phyloP scores from a whole-genome alignment of 2,888 invertebrate species.

The Augochlorella aurata region DNA sequence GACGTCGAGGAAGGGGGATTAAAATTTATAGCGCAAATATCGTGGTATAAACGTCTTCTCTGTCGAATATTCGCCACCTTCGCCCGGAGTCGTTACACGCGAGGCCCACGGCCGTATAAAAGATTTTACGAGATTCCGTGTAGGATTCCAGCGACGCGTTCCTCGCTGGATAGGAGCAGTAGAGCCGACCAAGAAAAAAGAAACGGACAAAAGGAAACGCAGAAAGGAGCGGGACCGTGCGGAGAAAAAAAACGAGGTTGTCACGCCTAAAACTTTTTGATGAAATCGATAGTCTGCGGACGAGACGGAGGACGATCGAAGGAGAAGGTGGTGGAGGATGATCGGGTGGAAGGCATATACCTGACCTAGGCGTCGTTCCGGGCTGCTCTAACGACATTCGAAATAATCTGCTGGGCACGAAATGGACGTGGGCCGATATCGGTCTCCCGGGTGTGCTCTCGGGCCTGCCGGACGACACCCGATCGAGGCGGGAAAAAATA shows the following conservation, averaged over 20 bases:
- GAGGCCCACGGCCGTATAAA: conserved; percentile 38
- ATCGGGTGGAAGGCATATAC: conserved; percentile 16
- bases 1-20: conserved; percentile 26
- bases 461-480: conserved; percentile 47
- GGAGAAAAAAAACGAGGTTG: conserved; percentile 2
- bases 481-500: conserved; percentile 35
- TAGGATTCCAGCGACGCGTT: conserved; percentile 1
- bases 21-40: conserved; percentile 55
- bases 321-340: conserved; percentile 29
- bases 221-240: neutral
- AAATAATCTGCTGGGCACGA: conserved; percentile 66
- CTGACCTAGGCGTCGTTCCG: conserved; percentile 50
- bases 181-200: neutral
- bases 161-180: neutral
- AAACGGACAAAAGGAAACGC: neutral
- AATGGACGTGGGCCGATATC: conserved; percentile 66
- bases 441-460: conserved; percentile 64
- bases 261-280: conserved; percentile 44
- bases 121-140: conserved; percentile 54
- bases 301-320: conserved; percentile 14
- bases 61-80: conserved; percentile 49
- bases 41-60: conserved; percentile 48
- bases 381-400: conserved; percentile 61
- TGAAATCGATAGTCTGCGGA: conserved; percentile 58
- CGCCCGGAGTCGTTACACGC: conserved; percentile 23